Evolutionary conservation across 2,888 invertebrate species (phyloP), one percentile per base, ranked within the genome.

Genomic region (Zygothrica quintamaculata): DNA sequence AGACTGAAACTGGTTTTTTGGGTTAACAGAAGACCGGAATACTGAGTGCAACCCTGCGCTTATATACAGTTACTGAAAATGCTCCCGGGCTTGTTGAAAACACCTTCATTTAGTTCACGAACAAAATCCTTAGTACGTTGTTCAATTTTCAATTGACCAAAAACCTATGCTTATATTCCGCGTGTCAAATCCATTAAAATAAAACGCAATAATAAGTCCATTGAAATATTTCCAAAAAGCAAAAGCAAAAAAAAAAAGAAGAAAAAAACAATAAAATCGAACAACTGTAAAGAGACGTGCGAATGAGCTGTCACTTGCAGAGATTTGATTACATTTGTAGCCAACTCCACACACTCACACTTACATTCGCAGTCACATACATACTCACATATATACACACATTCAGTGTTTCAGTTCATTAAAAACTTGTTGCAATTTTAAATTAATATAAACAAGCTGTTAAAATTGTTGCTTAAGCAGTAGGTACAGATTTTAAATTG

Each of bases 351-450:
- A 39, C 26, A 22, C 8, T 48, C 31, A 18, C 25, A 13, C 22
- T 43, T 42, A 22, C 40, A 53, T 34, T 46, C 25, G 39, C 47
- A 33, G 12, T 47, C 47, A 37, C 34, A 37, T 37, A 3, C 29
- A 29, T 9, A 29, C 9, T 29, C 29, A 5, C 29, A 13, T 12
- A n/a, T n/a, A n/a, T n/a, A n/a, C n/a, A n/a, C n/a, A n/a, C n/a
- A n/a, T n/a, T 37, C 40, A 22, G 34, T 52, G 46, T 51, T 74
- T 43, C n/a, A 55, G 39, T 76, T 79, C 65, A 84, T 84, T 85
- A 62, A 61, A 65, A 73, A 86, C 87, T 77, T 77, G 84, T 77
- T 84, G 65, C 81, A 59, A 65, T 74, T 85, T 58, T 50, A 43
- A 79, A 64, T 58, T 15, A 9, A 29, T 43, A 37, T 18, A 29